Conservation (phyloP, 2,113 vertebrate species). For the Monopterus albus region DNA sequence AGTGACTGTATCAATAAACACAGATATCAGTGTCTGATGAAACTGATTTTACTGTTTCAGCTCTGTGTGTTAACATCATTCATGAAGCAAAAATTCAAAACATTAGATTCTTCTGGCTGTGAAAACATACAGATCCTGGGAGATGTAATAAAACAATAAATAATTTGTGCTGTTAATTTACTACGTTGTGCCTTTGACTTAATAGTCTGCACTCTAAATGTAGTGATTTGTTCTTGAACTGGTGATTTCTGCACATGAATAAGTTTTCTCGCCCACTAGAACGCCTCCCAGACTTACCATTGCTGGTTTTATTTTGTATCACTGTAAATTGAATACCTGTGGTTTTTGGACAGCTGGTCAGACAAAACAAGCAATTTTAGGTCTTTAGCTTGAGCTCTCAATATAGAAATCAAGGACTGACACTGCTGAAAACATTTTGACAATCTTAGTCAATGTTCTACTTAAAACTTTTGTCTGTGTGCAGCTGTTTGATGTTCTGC, state of each 20-base stretch:
- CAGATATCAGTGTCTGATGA: not conserved
- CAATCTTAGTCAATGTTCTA: slow-evolving; percentile 13
- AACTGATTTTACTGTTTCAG: not conserved
- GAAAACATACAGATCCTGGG: not conserved
- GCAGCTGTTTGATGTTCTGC: slow-evolving; percentile 26
- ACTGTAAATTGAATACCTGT: not conserved
- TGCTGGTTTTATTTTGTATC: not conserved
- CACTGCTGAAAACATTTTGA: slow-evolving; percentile 20
- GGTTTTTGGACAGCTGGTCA: not conserved
- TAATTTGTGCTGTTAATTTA: not conserved
- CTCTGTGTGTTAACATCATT: too few species aligned
- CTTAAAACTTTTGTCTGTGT: slow-evolving; percentile 5
- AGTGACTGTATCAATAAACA: not conserved
- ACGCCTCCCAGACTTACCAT: too few species aligned
- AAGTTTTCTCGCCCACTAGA: too few species aligned
- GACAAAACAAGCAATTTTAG: not conserved
- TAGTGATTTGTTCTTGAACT: not conserved
- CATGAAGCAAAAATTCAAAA: too few species aligned
- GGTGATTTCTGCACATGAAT: not conserved
- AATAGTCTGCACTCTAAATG: not conserved
- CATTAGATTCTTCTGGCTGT: not conserved
- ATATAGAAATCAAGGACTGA: not conserved
- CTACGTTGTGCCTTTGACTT: not conserved
- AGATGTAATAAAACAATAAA: too few species aligned
- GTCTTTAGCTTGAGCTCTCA: not conserved